Conservation (phyloP, 2,797 vertebrate genomes). For the Carduelis carduelis region DNA sequence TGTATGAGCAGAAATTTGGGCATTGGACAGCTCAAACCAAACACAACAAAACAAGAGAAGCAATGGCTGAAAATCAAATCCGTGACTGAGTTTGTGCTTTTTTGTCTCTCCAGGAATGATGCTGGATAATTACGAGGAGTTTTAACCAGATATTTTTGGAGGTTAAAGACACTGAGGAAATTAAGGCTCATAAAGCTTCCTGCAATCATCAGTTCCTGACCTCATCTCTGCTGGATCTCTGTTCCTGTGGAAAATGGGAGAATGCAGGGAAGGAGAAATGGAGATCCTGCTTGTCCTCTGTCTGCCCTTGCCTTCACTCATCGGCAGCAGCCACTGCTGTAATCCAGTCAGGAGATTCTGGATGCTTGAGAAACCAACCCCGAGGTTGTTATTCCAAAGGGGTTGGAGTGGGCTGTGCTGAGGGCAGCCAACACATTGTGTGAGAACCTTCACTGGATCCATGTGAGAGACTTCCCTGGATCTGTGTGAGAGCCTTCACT, state of each 20-base stretch:
- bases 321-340: accelerated
- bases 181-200: not conserved
- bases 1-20: not conserved
- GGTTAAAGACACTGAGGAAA: not conserved
- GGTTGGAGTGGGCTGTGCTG: accelerated
- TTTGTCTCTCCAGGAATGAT: not conserved
- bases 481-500: accelerated
- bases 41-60: not conserved
- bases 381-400: not conserved
- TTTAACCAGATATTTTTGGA: not conserved
- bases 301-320: accelerated
- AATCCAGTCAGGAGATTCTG: not conserved
- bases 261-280: not conserved
- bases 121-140: too few species aligned
- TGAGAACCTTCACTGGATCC: accelerated
- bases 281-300: not conserved
- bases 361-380: not conserved
- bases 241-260: not conserved
- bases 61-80: not conserved
- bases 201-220: not conserved
- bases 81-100: not conserved
- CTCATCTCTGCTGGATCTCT: too few species aligned
- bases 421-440: accelerated
- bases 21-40: not conserved
- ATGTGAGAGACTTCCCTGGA: accelerated